phyloP scores from a whole-genome alignment of 2,888 invertebrate genomes.

The Gortyna flavago region DNA sequence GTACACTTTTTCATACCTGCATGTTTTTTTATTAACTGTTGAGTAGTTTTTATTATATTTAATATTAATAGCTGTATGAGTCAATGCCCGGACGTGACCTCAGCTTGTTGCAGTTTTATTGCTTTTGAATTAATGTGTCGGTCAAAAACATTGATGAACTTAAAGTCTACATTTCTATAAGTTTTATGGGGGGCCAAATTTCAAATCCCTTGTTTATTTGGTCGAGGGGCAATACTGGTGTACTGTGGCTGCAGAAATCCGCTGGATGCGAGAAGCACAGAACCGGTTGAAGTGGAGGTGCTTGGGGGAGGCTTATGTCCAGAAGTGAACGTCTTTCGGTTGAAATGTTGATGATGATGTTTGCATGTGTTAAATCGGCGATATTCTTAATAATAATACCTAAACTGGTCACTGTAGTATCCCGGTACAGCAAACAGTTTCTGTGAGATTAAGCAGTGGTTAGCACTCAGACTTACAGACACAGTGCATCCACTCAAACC shows the following conservation, averaged over 20 bases:
- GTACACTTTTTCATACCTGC: constrained; percentile 73
- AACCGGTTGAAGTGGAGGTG: too few relatives aligned
- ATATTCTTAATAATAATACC: neutral
- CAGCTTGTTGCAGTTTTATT: neutral
- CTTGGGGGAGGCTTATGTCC: too few relatives aligned
- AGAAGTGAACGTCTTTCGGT: too few relatives aligned
- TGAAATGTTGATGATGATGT: too few relatives aligned
- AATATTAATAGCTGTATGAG: neutral
- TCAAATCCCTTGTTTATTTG: neutral
- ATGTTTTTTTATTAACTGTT: neutral
- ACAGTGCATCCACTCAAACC: neutral
- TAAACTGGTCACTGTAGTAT: neutral
- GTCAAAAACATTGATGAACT: neutral
- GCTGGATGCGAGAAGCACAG: too few relatives aligned
- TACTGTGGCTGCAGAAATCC: neutral
- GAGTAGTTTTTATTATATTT: neutral
- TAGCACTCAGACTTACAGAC: too few relatives aligned
- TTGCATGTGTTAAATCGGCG: neutral
- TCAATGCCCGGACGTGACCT: constrained; percentile 13
- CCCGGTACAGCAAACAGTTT: neutral
- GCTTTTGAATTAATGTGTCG: neutral
- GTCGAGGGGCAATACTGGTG: neutral
- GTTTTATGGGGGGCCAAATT: neutral
- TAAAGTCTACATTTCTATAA: neutral
- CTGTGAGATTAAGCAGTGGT: neutral